phyloP scores from a whole-genome alignment of 2,797 vertebrate species.

The Peromyscus melanophrys region DNA sequence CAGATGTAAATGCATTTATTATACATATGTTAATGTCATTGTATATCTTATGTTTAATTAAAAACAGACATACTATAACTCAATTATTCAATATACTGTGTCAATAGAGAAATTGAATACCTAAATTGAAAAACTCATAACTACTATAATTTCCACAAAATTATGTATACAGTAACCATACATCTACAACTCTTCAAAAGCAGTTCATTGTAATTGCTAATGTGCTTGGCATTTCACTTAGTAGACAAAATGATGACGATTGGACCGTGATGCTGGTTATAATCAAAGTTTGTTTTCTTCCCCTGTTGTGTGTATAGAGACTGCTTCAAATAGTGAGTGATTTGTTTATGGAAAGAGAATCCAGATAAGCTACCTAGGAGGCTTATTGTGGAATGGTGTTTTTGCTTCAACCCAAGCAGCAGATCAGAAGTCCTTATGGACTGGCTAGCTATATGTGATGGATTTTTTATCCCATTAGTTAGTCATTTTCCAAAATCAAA shows the following conservation, averaged over 20 bases:
- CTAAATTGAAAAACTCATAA: background rate
- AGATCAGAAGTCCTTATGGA: constrained; percentile 63
- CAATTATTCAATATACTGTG: background rate
- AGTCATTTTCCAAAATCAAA: constrained; percentile 78
- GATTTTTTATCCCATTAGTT: constrained; percentile 75
- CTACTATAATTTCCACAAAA: constrained; percentile 63
- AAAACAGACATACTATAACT: constrained; percentile 65
- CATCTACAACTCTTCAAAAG: constrained; percentile 37
- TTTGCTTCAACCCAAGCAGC: constrained; percentile 4
- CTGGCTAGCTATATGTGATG: constrained; percentile 63
- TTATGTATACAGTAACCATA: constrained; percentile 54
- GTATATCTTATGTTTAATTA: constrained; percentile 61
- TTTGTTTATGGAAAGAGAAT: constrained; percentile 49
- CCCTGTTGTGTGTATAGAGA: background rate
- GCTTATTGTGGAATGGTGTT: constrained; percentile 43
- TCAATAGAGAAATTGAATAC: constrained; percentile 63
- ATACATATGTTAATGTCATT: background rate
- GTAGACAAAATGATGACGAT: constrained; percentile 33
- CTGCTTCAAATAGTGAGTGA: background rate
- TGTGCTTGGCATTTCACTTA: constrained; percentile 45
- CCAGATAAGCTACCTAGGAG: constrained; percentile 27
- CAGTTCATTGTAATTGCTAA: background rate
- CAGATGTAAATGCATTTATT: constrained; percentile 57
- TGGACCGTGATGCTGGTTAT: constrained; percentile 38
- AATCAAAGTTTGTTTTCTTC: constrained; percentile 64